phyloP scores from a whole-genome alignment of 2,888 invertebrate genomes.

The Nemoura dubitans region DNA sequence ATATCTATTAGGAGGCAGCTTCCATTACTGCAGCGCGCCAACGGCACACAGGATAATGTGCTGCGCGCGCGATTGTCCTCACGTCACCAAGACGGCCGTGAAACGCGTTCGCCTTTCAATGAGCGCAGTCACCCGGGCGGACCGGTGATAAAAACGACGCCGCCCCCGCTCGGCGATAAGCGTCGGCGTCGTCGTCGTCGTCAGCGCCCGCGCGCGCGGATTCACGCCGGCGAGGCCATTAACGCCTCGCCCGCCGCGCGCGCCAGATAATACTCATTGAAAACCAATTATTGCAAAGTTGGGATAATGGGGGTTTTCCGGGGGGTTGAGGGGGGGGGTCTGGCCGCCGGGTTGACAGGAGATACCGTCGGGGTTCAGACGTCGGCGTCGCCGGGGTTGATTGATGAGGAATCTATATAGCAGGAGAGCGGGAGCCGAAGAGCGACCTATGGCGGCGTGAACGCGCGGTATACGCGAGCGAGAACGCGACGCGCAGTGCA shows the following conservation, averaged over 20 bases:
- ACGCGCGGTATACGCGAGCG: slow-evolving; percentile 23
- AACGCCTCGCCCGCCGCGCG: too few relatives aligned
- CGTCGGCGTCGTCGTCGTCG: slow-evolving; percentile 17
- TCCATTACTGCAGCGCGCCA: background rate
- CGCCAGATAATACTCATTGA: slow-evolving; percentile 49
- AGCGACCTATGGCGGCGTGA: too few relatives aligned
- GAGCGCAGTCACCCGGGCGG: slow-evolving; percentile 20
- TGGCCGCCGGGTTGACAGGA: slow-evolving; percentile 13
- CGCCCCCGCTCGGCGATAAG: background rate
- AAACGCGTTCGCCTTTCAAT: slow-evolving; percentile 24
- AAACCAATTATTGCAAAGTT: slow-evolving; percentile 50
- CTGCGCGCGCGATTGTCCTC: background rate
- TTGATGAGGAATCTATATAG: slow-evolving; percentile 51
- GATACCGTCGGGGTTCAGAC: background rate
- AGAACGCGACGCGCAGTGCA: background rate
- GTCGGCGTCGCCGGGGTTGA: slow-evolving; percentile 39
- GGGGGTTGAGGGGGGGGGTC: too few relatives aligned
- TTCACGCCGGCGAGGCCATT: slow-evolving; percentile 3
- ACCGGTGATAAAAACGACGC: slow-evolving; percentile 32
- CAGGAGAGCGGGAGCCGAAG: too few relatives aligned
- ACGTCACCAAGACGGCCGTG: background rate
- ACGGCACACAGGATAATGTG: too few relatives aligned
- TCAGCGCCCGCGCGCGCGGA: background rate
- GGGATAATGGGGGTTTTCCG: slow-evolving; percentile 42
- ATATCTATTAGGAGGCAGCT: background rate